Evolutionary conservation across 2,797 vertebrate species (phyloP).

Genomic region (Adelosebastes latens): DNA sequence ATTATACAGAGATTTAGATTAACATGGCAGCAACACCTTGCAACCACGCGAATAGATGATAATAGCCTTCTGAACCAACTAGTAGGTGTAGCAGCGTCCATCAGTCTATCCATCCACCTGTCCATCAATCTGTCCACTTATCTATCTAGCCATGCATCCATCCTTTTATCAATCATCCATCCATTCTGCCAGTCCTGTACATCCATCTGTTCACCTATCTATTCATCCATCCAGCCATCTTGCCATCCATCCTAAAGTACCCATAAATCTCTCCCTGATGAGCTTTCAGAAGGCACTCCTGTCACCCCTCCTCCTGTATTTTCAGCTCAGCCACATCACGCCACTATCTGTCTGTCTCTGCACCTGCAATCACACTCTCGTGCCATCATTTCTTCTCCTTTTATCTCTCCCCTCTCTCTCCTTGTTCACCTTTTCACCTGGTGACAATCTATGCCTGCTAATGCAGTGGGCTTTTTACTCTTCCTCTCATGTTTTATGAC

Average conservation of each 20-base stretch:
- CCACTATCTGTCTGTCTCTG: neutral
- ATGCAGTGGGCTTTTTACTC: constrained; percentile 7
- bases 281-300: neutral
- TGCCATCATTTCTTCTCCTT: neutral
- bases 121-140: neutral
- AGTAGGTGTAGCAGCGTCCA: no score
- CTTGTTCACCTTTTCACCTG: constrained; percentile 14
- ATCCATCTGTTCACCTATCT: neutral
- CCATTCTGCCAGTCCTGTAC: neutral
- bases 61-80: no score
- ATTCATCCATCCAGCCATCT: neutral
- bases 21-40: no score
- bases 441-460: constrained; percentile 29
- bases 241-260: neutral
- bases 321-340: neutral
- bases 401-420: neutral
- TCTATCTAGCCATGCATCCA: neutral
- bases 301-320: neutral
- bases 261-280: neutral
- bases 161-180: neutral
- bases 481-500: constrained; percentile 31
- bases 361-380: neutral
- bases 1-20: no score
- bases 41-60: no score
- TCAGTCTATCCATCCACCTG: no score